A percentile compares a stretch with the other conserved stretches of the same genome.
These are phyloP conservation scores for Butorides virescens DNA, from an alignment of 2,113 vertebrate genomes.

Conservation along the genomic window DNA sequence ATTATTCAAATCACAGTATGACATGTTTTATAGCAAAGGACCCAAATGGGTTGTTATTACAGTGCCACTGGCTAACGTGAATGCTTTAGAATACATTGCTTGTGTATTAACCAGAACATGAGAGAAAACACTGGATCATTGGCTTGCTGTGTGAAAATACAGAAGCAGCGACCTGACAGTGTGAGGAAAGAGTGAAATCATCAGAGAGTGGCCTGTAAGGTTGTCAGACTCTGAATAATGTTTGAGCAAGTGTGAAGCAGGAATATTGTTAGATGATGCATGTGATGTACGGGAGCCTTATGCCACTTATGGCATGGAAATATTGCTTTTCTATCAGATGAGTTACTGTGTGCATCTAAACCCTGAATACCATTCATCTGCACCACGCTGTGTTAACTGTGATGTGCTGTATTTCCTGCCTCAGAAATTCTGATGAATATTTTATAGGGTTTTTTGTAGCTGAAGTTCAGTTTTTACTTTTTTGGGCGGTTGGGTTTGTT, in stretches of 20 bases:
- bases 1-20: conserved; percentile 14
- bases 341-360: conserved; percentile 12
- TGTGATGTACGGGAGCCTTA: neutral
- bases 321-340: neutral
- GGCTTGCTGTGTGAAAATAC: neutral
- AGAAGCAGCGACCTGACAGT: neutral
- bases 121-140: conserved; percentile 29
- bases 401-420: conserved; percentile 13
- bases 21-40: conserved; percentile 24
- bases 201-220: conserved; percentile 5
- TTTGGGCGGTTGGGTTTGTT: neutral
- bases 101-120: conserved; percentile 35
- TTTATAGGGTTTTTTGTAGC: conserved; percentile 11
- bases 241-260: conserved; percentile 6
- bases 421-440: conserved; percentile 57
- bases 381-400: neutral
- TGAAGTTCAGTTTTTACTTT: conserved; percentile 16
- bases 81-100: conserved; percentile 18
- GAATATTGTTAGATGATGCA: conserved; percentile 20
- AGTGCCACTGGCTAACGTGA: conserved; percentile 9
- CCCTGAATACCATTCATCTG: conserved; percentile 22
- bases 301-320: neutral
- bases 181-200: conserved; percentile 4
- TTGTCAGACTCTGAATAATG: conserved; percentile 44
- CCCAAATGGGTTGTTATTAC: conserved; percentile 14